These are phyloP conservation scores for Dicyrtomina minuta DNA, from an alignment of 2,888 invertebrate species.

Conservation along the genomic window DNA sequence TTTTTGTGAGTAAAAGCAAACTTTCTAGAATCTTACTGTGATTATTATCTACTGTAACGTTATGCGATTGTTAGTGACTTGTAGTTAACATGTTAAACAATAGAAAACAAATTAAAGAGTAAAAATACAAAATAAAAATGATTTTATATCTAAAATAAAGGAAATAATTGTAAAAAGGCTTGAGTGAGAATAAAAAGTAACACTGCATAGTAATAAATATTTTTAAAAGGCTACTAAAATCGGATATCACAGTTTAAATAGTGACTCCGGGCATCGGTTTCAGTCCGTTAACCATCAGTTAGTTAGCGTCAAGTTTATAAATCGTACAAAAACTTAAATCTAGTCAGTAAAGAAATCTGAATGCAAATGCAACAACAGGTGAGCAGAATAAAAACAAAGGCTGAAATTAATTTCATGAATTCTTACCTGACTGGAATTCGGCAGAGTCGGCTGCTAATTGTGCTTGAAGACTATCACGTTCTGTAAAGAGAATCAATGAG, in stretches of 20 bases:
- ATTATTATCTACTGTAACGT: no score
- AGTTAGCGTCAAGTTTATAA: no score
- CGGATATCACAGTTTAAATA: no score
- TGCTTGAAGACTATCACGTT: slow-evolving; percentile 48
- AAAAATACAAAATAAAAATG: slow-evolving; percentile 6
- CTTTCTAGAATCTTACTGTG: no score
- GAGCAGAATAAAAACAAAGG: background rate
- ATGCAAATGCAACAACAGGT: background rate
- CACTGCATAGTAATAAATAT: no score
- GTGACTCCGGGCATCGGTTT: no score
- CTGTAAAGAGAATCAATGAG: slow-evolving; percentile 39
- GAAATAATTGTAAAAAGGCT: background rate
- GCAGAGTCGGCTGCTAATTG: slow-evolving; percentile 43
- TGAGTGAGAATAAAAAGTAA: slow-evolving; percentile 2
- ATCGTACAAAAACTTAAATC: background rate
- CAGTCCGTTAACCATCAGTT: no score
- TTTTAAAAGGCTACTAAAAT: no score
- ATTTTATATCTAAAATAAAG: background rate
- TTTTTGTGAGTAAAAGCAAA: no score
- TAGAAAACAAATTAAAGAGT: background rate
- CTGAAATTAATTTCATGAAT: slow-evolving; percentile 7
- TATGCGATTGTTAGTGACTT: no score
- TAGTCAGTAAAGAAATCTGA: background rate
- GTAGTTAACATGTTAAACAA: background rate
- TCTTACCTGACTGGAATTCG: slow-evolving; percentile 47